Base-by-base conservation (phyloP, 2,113 vertebrate genomes). In the Hymenochirus boettgeri region DNA sequence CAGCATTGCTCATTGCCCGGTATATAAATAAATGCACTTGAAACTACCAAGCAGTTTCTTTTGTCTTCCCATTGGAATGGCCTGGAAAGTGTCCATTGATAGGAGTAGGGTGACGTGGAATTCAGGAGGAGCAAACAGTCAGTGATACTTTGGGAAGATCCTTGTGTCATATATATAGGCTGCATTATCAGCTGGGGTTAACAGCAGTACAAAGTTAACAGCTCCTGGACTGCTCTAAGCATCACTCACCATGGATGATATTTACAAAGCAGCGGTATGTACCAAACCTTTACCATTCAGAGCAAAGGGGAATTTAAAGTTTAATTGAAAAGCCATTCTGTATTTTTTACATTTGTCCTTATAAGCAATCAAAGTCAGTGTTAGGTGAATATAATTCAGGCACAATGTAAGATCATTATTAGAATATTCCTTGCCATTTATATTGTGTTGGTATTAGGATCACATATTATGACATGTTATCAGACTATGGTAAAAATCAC, bases 201-300 rank as follows among this genome's bases (percentile, higher is more conserved):
- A 48, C 12, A 31, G 57, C 39, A 42, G 24, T 29, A 27, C 25
- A 57, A n/a, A 29, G 9, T 58, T 55, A 29, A n/a, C 56, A 57
- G 71, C 57, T 19, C 25, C 17, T 48, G 25, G 0, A 35, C 67
- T 71, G 62, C 47, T 54, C 11, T 23, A 50, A 21, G 21, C 50
- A 27, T 61, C 61, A 54, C 10, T 61, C 6, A 74, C 70, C 77
- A 92, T 92, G 90, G 90, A 91, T 74, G 89, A 92, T 75, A 91
- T 91, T 66, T 92, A 92, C 51, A 92, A 92, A 70, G 90, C 90
- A 65, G 90, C 90, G 75, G 90, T 92, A 74, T 86, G 89, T 85
- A 35, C 42, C 2, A 46, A 22, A 54, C 26, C 22, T 42, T 7
- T 31, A 11, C 10, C 33, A 35, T 35, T 35, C 33, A n/a, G n/a